These are phyloP conservation scores for Castor canadensis DNA, from an alignment of 2,113 vertebrate species.

Conservation along the genomic window DNA sequence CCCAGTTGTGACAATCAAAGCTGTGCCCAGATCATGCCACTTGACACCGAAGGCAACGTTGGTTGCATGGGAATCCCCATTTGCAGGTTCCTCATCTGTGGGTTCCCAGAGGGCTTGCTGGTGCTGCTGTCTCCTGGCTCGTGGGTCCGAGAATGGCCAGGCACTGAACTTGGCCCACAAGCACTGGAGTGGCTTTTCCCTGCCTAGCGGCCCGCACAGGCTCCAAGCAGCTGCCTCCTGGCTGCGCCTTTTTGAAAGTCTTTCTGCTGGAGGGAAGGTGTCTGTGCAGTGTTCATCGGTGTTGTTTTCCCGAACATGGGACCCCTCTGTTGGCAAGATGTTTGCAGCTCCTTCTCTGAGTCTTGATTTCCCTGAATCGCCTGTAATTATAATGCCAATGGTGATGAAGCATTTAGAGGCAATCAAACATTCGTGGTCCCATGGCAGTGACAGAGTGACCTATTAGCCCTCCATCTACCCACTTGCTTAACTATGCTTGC, in stretches of 20 bases:
- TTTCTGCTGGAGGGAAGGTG: background rate
- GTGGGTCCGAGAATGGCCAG: too few relatives aligned
- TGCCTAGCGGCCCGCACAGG: background rate
- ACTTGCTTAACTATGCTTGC: rapidly evolving
- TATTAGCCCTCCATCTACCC: background rate
- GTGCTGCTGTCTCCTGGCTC: background rate
- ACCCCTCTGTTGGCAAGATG: rapidly evolving
- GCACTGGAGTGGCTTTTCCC: background rate
- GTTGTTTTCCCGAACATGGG: background rate
- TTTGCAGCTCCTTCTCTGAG: background rate
- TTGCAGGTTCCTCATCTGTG: background rate
- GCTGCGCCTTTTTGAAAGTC: background rate
- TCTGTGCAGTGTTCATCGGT: background rate
- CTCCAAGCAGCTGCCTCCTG: background rate
- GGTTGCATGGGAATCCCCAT: rapidly evolving
- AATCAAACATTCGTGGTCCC: rapidly evolving
- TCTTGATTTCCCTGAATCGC: background rate
- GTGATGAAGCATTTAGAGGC: background rate
- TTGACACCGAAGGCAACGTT: too few relatives aligned
- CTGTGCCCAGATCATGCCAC: background rate
- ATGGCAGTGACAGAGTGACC: rapidly evolving
- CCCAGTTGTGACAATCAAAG: background rate
- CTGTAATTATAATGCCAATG: rapidly evolving
- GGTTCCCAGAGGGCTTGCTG: background rate
- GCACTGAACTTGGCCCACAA: rapidly evolving